Evolutionary conservation across 2,113 vertebrate species (phyloP), one percentile per base, ranked within the genome.

Genomic region (Lophius piscatorius): DNA sequence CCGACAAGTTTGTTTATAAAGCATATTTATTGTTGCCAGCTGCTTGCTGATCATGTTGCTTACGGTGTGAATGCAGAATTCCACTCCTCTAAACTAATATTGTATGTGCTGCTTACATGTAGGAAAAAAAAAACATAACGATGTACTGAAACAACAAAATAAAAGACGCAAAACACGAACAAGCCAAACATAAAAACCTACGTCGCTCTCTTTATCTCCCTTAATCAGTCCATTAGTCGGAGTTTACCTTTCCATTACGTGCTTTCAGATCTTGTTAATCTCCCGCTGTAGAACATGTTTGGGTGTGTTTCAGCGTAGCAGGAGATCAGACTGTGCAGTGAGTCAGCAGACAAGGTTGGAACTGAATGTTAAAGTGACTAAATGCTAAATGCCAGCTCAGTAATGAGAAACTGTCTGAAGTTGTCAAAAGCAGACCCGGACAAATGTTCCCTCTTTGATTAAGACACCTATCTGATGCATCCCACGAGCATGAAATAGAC

Each of bases 301-400:
- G 65, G 44, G 59, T 64, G 62, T 78, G 67, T 71, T 72, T 45
- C 33, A 20, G 50, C 60, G 58, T 44, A 49, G 56, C 72, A 57
- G 40, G 46, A 23, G 70, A 57, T 69, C 74, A 82, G 71, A 38
- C 68, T 73, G 83, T 76, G 69, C 80, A 82, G 64, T 84, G 84
- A 89, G 24, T 86, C 87, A 81, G 76, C 80, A 80, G 73, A 83
- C 60, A n/a, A 28, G 76, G 78, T 51, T 76, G 55, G 74, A 83
- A 66, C 63, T 64, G 78, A 78, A 83, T 83, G 86, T 76, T 81
- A 76, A 83, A 85, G 80, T 87, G 80, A 83, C 80, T 87, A 79
- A 85, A 85, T 61, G 82, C 78, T 89, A 87, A 87, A 89, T 87
- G 85, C 74, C 83, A 86, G 74, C 66, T 76, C 63, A 45, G 82